phyloP scores from a whole-genome alignment of 64 coral and sea anemone genomes.

The Montipora efflorescens region DNA sequence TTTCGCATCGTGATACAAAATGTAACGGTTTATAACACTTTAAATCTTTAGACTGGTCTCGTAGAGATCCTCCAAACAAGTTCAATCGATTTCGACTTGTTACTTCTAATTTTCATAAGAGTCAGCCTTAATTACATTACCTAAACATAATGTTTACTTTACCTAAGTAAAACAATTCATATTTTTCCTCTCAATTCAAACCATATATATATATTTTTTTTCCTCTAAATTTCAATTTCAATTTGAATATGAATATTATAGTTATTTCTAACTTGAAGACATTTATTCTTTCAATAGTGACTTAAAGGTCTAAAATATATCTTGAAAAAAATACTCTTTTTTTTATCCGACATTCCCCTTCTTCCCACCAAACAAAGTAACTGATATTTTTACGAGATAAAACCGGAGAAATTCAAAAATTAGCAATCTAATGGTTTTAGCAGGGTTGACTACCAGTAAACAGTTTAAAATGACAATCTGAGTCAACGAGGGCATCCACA shows the following conservation, averaged over 20 bases:
- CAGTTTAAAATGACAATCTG: neutral
- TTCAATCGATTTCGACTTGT: no score
- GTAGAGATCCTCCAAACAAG: no score
- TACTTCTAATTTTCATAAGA: no score
- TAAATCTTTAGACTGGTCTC: no score
- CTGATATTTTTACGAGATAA: neutral
- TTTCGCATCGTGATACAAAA: constrained; percentile 10
- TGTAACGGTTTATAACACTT: neutral
- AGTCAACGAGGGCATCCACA: constrained; percentile 51
- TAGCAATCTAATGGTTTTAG: neutral
- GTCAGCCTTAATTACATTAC: neutral
- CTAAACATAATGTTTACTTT: neutral
- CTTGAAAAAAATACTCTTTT: constrained; percentile 13
- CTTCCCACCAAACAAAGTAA: neutral
- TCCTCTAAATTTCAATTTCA: neutral
- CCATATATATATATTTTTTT: neutral
- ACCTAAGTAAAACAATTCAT: neutral
- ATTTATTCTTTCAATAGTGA: neutral
- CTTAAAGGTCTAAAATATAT: neutral
- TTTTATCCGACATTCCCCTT: no score
- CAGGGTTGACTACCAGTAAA: neutral
- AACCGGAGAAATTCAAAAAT: neutral
- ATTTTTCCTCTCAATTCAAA: no score
- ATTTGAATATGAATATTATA: neutral
- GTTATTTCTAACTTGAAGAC: neutral